phyloP scores from a whole-genome alignment of 2,113 vertebrate species.

The Epinephelus moara region DNA sequence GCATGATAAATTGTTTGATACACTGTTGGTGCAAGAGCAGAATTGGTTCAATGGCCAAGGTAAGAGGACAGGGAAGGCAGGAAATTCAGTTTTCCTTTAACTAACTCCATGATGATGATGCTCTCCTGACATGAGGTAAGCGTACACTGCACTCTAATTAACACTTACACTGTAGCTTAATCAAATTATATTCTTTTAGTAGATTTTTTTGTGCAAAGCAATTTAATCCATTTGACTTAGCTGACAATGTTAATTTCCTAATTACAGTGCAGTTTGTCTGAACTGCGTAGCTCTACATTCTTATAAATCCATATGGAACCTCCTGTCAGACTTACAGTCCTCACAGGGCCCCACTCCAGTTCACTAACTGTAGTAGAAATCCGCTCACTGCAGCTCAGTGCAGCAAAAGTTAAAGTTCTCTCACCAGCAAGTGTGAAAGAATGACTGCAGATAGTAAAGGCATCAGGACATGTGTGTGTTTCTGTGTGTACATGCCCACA shows the following conservation, averaged over 20 bases:
- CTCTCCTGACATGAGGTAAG: neutral
- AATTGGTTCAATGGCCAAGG: neutral
- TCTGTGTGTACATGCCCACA: neutral
- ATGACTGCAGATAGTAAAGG: neutral
- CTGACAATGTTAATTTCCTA: neutral
- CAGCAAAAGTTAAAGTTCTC: constrained; percentile 36
- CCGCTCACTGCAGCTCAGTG: constrained; percentile 34
- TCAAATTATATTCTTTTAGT: neutral
- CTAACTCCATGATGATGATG: neutral
- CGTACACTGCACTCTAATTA: neutral
- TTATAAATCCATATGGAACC: constrained; percentile 49
- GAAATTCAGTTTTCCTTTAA: neutral
- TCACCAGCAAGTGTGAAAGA: neutral
- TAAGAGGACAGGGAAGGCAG: neutral
- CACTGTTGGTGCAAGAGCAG: neutral
- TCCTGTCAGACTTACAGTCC: constrained; percentile 46
- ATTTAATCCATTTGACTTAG: neutral
- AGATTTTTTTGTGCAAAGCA: neutral
- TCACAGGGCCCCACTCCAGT: constrained; percentile 20
- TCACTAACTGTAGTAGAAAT: constrained; percentile 56
- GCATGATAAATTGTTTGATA: neutral
- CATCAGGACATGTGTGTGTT: neutral
- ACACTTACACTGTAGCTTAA: neutral
- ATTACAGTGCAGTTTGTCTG: no score
- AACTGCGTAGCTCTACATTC: neutral